These are phyloP conservation scores for Bolinopsis microptera DNA, from an alignment of 37 sponge, comb jelly and placozoan genomes.

Conservation along the genomic window DNA sequence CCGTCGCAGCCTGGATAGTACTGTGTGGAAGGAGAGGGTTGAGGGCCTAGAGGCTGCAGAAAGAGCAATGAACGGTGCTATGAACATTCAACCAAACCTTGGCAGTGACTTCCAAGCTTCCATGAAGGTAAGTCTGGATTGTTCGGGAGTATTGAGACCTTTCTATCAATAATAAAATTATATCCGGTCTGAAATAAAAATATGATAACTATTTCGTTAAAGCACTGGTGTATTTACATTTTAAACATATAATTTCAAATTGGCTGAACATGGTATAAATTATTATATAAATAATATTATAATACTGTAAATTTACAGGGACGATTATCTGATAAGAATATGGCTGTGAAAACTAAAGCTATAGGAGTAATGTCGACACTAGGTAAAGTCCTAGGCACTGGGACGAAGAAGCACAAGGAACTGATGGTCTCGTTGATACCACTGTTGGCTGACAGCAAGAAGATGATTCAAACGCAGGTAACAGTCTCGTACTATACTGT, in stretches of 20 bases:
- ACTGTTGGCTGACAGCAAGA: conserved; percentile 50
- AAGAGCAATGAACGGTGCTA: background rate
- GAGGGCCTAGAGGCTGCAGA: conserved; percentile 41
- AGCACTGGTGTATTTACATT: too few relatives aligned
- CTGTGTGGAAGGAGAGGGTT: conserved; percentile 16
- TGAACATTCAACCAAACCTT: conserved; percentile 23
- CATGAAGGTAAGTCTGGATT: background rate
- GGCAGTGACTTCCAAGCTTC: conserved; percentile 23
- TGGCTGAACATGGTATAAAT: too few relatives aligned
- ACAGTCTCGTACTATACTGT: background rate
- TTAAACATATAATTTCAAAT: too few relatives aligned
- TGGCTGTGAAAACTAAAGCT: conserved; percentile 63
- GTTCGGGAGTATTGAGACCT: too few relatives aligned
- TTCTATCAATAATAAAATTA: too few relatives aligned
- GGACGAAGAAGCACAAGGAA: conserved; percentile 32
- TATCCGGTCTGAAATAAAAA: too few relatives aligned
- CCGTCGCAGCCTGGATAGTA: conserved; percentile 19
- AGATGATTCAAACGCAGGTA: background rate
- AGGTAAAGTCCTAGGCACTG: conserved; percentile 32
- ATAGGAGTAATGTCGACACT: conserved; percentile 16
- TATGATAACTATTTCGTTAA: too few relatives aligned
- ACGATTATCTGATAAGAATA: background rate
- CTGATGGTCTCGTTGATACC: conserved; percentile 22
- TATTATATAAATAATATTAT: too few relatives aligned
- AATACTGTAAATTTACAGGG: too few relatives aligned